A percentile compares a stretch with the other conserved stretches of the same genome.
These are phyloP conservation scores for Lumbricus terrestris DNA, from an alignment of 2,888 invertebrate genomes.

Conservation along the genomic window DNA sequence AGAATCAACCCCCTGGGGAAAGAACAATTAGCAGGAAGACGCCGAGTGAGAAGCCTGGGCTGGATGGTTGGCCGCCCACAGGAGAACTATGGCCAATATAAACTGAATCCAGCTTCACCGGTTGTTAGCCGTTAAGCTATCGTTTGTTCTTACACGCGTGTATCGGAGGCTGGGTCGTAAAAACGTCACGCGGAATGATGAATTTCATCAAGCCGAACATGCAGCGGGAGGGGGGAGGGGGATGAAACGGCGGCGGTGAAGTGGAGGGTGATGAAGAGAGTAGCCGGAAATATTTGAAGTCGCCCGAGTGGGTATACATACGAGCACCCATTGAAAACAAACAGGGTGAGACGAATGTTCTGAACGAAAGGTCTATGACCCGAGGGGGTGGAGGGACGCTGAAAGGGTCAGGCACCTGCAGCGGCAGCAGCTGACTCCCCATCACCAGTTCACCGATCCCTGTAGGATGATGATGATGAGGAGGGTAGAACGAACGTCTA, in stretches of 20 bases:
- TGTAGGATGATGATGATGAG: neutral
- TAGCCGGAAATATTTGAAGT: neutral
- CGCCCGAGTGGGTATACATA: neutral
- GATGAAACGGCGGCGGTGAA: neutral
- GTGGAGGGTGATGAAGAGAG: neutral
- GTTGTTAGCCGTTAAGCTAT: neutral
- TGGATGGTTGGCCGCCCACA: neutral
- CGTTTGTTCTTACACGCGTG: neutral
- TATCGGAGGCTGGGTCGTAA: neutral
- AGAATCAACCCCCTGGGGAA: neutral
- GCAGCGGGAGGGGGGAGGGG: neutral
- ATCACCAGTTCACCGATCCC: neutral
- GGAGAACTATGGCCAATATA: neutral
- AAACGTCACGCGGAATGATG: neutral
- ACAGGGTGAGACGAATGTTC: constrained; percentile 13
- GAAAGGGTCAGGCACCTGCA: neutral
- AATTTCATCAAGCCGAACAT: neutral
- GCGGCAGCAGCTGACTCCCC: neutral
- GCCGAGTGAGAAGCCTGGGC: neutral
- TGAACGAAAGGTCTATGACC: neutral
- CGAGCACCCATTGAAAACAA: constrained; percentile 10
- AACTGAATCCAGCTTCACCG: neutral
- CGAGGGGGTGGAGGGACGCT: neutral
- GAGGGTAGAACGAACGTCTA: neutral
- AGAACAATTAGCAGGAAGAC: neutral